Evolutionary conservation across 2,888 invertebrate species (phyloP), one percentile per base, ranked within the genome.

Genomic region (Cantharis nigra): DNA sequence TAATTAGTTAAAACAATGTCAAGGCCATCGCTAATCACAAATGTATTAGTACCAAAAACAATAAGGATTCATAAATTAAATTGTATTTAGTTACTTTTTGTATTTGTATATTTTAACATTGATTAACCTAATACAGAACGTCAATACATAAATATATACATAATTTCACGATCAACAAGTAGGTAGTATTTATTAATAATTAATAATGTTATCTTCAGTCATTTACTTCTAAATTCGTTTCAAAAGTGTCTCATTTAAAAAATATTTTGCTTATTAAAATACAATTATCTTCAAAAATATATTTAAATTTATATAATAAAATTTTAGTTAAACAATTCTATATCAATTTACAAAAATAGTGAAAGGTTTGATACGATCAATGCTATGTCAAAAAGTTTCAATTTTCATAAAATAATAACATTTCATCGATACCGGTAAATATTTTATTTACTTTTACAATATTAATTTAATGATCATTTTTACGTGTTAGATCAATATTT

Each of bases 111-210:
- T 74, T 64, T 70, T 63, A 74, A 77, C 77, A 77, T 74, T 77
- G 49, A 49, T n/a, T 71, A 77, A 77, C 72, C 72, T 73, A 70
- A 70, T 72, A 76, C 72, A 72, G 72, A 72, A 77, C 78, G 71
- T 71, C 72, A 63, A 75, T 78, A 78, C 78, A 78, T 78, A 75
- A 78, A 78, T 74, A 78, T 78, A 78, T 78, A 78, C 69, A 78
- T 69, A 63, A 70, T 70, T 77, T 64, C 69, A 78, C 78, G 70
- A 30, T 78, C 62, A 78, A 78, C 78, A 78, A 75, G 26, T 72
- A 67, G 65, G 65, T 67, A 49, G 49, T 49, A 49, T 49, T 49
- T 49, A 73, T 70, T 74, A 49, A 64, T 49, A 74, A 73, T 65
- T 63, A 63, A 75, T 70, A 63, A 74, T 74, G n/a, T 49, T 49